phyloP scores from a whole-genome alignment of 2,797 vertebrate species.

The Furcifer pardalis region DNA sequence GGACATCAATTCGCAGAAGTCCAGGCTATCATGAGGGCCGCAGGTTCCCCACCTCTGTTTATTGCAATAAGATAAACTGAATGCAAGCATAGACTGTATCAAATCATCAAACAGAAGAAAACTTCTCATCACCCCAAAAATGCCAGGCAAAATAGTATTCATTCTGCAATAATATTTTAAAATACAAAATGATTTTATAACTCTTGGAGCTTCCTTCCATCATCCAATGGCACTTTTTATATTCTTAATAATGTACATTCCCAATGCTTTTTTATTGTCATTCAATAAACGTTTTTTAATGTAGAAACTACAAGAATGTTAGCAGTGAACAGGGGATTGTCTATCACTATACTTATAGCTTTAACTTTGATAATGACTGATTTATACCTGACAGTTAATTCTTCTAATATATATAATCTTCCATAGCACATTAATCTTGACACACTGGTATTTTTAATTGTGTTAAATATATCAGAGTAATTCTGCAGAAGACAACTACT shows the following conservation, averaged over 20 bases:
- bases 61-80: too few species aligned
- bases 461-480: not conserved
- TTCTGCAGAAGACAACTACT: not conserved
- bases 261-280: conserved; percentile 5
- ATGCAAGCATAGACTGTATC: too few species aligned
- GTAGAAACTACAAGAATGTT: conserved; percentile 45
- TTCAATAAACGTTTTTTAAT: conserved; percentile 38
- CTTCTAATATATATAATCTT: not conserved
- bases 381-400: conserved; percentile 27
- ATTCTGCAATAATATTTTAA: conserved; percentile 1
- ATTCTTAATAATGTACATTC: not conserved
- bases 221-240: not conserved
- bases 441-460: not conserved
- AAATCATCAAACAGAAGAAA: not conserved
- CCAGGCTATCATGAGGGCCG: too few species aligned
- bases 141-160: not conserved
- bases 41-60: too few species aligned
- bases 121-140: not conserved
- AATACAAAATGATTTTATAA: not conserved
- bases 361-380: conserved; percentile 27
- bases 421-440: not conserved
- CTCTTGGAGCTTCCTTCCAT: not conserved
- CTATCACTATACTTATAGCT: conserved; percentile 44
- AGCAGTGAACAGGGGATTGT: conserved; percentile 23
- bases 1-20: too few species aligned